Base-by-base conservation (phyloP, 1,140 invertebrate genomes). In the Tachypleus tridentatus region DNA sequence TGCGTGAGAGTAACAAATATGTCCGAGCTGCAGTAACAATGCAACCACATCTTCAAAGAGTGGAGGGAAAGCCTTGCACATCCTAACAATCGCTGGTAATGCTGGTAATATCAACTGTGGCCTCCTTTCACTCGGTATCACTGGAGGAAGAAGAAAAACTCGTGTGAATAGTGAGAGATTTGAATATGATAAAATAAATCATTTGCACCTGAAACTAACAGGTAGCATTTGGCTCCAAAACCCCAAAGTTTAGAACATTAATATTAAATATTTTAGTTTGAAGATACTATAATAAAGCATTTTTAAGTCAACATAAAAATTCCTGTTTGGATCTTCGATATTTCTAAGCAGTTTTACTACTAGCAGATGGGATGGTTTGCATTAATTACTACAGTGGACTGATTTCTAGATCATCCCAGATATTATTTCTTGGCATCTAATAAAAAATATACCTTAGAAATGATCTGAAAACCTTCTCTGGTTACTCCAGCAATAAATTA, bases 1-100 rank as follows among this genome's bases (percentile, higher is more conserved):
- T 0, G 86, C 85, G 75, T 93, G 88, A 4, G 91, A 91, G 70
- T 88, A 82, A 68, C 88, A 89, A 60, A 96, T 87, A 69, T 89
- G 81, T 5, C 88, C 93, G 49, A 96, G 78, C 76, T 94, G 91
- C 71, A 92, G 82, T 52, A 97, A 75, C 8, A 98, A 80, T 29
- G 85, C 85, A 0, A 89, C 85, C 5, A 89, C 87, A 72, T 97
- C 94, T 67, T 97, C 93, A 51, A 88, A 84, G 3, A 97, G 80
- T 3, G 92, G 90, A 48, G 95, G 95, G 77, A 97, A 97, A 0
- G 93, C 92, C 67, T 86, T 82, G 72, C 90, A 92, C 68, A 97
- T 90, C 54, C 88, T 78, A 3, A 91, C 87, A 48, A 97, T 78
- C 0, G 90, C 87, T 52, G 91, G 88, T 54, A 97, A 76, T 5